Percentiles rank a stretch among this genome's conserved stretches.
phyloP scores from a whole-genome alignment of 2,797 vertebrate genomes.

The Balearica regulorum region DNA sequence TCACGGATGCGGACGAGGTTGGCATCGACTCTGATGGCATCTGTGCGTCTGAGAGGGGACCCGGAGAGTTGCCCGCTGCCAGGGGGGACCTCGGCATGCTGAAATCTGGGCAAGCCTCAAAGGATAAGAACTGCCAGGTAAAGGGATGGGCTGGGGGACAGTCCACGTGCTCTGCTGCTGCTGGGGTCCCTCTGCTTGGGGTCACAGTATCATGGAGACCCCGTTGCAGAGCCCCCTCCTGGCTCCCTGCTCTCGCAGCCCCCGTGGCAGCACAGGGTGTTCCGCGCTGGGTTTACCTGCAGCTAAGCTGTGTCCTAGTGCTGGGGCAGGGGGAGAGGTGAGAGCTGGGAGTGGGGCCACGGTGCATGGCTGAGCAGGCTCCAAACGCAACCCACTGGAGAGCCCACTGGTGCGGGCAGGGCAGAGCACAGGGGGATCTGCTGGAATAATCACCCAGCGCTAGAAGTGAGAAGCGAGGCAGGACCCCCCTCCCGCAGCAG shows the following conservation, averaged over 20 bases:
- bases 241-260: neutral
- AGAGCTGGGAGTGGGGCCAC: neutral
- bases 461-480: neutral
- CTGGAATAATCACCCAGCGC: accelerated
- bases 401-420: neutral
- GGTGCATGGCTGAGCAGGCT: neutral
- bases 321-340: neutral
- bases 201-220: neutral
- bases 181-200: neutral
- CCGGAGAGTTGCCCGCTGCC: conserved; percentile 77
- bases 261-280: neutral
- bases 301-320: accelerated
- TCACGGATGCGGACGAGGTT: conserved; percentile 46
- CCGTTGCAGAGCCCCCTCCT: neutral
- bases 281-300: neutral
- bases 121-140: conserved; percentile 77
- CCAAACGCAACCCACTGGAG: accelerated
- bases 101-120: conserved; percentile 65
- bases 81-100: conserved; percentile 78
- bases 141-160: neutral
- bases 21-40: conserved; percentile 42
- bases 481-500: neutral
- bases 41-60: conserved; percentile 72
- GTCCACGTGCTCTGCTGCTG: neutral
- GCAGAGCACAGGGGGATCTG: neutral